These are phyloP conservation scores for Conops quadrifasciatus DNA, from an alignment of 2,888 invertebrate genomes.

Conservation along the genomic window DNA sequence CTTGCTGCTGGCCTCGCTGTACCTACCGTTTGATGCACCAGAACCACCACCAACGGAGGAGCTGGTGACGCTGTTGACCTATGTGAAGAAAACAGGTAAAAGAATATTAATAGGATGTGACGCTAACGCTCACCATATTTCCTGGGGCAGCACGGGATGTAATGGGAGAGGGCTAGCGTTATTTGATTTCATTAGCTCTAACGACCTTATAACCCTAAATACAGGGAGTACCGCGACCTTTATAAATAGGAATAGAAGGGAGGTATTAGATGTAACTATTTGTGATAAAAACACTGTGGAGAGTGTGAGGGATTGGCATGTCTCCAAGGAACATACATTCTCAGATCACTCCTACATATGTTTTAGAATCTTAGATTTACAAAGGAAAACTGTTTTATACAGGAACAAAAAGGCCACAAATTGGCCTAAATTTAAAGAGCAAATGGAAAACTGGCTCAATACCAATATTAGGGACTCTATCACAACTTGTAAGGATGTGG, in stretches of 20 bases:
- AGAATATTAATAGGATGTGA: too few species aligned
- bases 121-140: too few species aligned
- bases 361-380: background rate
- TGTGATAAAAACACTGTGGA: background rate
- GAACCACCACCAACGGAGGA: background rate
- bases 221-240: too few species aligned
- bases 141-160: too few species aligned
- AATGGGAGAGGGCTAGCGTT: too few species aligned
- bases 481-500: background rate
- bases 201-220: too few species aligned
- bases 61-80: too few species aligned
- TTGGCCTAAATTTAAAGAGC: background rate
- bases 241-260: too few species aligned
- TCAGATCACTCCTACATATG: background rate
- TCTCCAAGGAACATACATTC: background rate
- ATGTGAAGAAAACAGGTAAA: too few species aligned
- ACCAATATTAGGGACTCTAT: background rate
- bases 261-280: background rate
- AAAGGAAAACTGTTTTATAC: background rate
- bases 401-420: background rate
- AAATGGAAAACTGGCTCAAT: background rate
- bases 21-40: background rate
- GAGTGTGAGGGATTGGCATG: background rate
- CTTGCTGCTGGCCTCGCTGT: too few species aligned
- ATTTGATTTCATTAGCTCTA: too few species aligned